A percentile compares a stretch with the other conserved stretches of the same genome.
Evolutionary conservation across 2,888 invertebrate species (phyloP).

Genomic region (Scaptomyza caliginosa): DNA sequence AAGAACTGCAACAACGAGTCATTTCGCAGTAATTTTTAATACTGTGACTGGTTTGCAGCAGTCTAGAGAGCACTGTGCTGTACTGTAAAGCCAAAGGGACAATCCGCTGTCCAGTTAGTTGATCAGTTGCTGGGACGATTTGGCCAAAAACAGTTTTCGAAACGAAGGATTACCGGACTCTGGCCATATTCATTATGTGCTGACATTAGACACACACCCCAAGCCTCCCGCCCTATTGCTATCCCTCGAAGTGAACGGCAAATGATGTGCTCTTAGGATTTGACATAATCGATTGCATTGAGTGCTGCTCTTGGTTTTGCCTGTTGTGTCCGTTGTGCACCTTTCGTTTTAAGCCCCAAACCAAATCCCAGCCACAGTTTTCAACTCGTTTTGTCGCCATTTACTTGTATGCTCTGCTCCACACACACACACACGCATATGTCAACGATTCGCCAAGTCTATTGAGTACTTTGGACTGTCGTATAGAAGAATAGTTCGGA

Average conservation of each 20-base stretch:
- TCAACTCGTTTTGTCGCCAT: slow-evolving; percentile 12
- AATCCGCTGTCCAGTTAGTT: not conserved
- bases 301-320: slow-evolving; percentile 10
- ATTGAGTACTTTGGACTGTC: too few species aligned
- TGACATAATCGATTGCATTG: slow-evolving; percentile 62
- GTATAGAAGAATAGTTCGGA: too few species aligned
- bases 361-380: slow-evolving; percentile 15
- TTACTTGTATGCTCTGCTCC: slow-evolving; percentile 11
- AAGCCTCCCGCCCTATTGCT: not conserved
- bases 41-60: too few species aligned
- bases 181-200: slow-evolving; percentile 60
- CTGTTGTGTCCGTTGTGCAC: slow-evolving; percentile 20
- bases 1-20: not conserved
- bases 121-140: slow-evolving; percentile 29
- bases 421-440: not conserved
- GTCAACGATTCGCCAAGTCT: not conserved
- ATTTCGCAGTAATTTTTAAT: too few species aligned
- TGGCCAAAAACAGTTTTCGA: slow-evolving; percentile 49
- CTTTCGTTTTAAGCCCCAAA: slow-evolving; percentile 33
- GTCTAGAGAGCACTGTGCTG: too few species aligned
- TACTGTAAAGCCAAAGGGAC: too few species aligned
- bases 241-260: slow-evolving; percentile 21
- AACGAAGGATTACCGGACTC: slow-evolving; percentile 44
- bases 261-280: slow-evolving; percentile 63
- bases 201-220: slow-evolving; percentile 54